Evolutionary conservation across 2,113 vertebrate species (phyloP).

Genomic region (Microtus pennsylvanicus): DNA sequence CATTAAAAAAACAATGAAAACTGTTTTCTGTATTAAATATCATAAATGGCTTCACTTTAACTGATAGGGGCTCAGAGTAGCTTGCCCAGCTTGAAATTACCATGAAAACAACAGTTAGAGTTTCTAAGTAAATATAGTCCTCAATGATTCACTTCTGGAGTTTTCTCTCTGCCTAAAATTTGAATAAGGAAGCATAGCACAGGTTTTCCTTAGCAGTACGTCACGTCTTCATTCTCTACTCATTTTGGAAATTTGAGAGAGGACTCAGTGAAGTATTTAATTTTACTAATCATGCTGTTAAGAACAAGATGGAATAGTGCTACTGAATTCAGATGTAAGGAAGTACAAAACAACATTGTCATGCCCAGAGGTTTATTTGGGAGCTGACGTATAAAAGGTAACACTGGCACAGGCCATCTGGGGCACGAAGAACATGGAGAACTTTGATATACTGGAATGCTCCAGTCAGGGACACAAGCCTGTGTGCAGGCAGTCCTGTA

Average conservation of each 20-base stretch:
- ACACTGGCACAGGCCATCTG: background rate
- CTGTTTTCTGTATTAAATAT: background rate
- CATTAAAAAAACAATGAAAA: conserved; percentile 8
- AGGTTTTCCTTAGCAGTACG: background rate
- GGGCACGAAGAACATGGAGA: background rate
- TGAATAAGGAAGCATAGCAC: background rate
- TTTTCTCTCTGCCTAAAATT: conserved; percentile 31
- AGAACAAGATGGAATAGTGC: background rate
- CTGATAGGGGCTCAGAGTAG: background rate
- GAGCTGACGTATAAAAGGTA: background rate
- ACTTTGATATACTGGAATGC: too few species aligned
- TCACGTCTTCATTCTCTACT: background rate
- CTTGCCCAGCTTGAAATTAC: background rate
- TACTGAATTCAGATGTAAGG: background rate
- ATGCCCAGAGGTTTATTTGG: background rate
- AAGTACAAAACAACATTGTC: background rate
- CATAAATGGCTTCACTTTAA: background rate
- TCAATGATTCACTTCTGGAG: background rate
- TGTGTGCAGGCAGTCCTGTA: background rate
- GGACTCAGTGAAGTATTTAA: conserved; percentile 25
- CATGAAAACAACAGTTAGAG: background rate
- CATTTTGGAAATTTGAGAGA: background rate
- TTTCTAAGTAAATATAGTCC: background rate
- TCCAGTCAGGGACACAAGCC: background rate
- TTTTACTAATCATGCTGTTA: background rate